Percentiles rank a stretch among this genome's conserved stretches.
Conservation (phyloP, 2,113 vertebrate species). For the Pavo muticus region DNA sequence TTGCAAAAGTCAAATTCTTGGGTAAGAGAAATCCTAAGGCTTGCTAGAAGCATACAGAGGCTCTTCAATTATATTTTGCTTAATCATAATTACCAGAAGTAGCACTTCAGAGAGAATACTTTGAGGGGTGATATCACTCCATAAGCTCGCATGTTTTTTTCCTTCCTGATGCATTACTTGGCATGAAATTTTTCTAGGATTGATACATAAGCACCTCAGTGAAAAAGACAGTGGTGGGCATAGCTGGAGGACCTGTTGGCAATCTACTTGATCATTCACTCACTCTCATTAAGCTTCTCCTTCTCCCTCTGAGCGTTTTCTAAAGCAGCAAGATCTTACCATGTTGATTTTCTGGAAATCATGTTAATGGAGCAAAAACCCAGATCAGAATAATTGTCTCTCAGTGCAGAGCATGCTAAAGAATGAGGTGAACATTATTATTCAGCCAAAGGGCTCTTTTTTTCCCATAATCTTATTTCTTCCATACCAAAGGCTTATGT, state of each 20-base stretch:
- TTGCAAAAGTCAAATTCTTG: not conserved
- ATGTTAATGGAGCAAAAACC: not conserved
- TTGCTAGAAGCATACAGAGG: not conserved
- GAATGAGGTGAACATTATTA: slow-evolving; percentile 3
- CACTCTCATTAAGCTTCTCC: slow-evolving; percentile 8
- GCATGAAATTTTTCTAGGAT: slow-evolving; percentile 1
- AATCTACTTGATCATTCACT: slow-evolving; percentile 30
- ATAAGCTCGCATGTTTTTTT: accelerated
- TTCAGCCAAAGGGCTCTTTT: not conserved
- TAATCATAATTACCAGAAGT: slow-evolving; percentile 13
- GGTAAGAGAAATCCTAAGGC: not conserved
- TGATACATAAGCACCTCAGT: not conserved
- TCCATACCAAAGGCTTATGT: not conserved
- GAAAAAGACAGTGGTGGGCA: not conserved
- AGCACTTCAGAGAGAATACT: not conserved
- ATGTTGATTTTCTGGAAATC: not conserved
- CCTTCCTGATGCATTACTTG: not conserved
- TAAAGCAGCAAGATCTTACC: slow-evolving; percentile 4
- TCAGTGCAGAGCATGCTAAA: not conserved
- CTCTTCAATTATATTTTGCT: not conserved
- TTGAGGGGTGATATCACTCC: not conserved
- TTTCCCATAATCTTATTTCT: not conserved
- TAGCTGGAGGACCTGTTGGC: slow-evolving; percentile 11
- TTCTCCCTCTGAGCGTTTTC: not conserved
- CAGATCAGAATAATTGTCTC: slow-evolving; percentile 1